Conservation (phyloP, 1,140 invertebrate genomes). For the Periplaneta americana region DNA sequence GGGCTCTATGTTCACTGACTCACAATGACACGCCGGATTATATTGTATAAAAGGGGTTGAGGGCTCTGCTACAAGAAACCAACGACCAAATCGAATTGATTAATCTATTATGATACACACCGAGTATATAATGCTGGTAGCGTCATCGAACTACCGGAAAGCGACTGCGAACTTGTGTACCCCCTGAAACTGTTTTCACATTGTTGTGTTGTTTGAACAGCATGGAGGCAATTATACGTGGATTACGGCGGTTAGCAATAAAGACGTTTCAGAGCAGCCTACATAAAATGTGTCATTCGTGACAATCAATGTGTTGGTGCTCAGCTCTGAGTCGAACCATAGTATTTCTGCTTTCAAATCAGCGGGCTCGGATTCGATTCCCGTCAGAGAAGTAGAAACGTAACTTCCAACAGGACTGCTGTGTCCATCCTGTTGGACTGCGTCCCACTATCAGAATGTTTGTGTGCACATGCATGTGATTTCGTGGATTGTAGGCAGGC, state of each 20-base stretch:
- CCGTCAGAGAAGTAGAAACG: no score
- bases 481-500: no score
- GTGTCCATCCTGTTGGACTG: no score
- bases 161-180: background rate
- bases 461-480: no score
- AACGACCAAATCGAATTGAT: background rate
- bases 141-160: background rate
- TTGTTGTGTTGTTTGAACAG: background rate
- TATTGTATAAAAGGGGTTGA: background rate
- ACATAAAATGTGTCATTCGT: no score
- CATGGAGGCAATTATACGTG: background rate
- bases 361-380: no score
- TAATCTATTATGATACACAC: background rate
- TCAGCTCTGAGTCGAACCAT: no score
- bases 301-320: no score
- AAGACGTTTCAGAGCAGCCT: no score
- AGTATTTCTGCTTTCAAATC: no score
- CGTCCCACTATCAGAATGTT: no score
- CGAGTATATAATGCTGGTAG: background rate
- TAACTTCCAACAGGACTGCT: no score
- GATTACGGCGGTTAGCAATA: background rate
- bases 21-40: background rate
- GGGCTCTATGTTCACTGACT: background rate
- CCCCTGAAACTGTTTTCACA: background rate
- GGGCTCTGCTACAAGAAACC: background rate